These are phyloP conservation scores for Mythimna loreyi DNA, from an alignment of 2,888 invertebrate species.

Conservation along the genomic window DNA sequence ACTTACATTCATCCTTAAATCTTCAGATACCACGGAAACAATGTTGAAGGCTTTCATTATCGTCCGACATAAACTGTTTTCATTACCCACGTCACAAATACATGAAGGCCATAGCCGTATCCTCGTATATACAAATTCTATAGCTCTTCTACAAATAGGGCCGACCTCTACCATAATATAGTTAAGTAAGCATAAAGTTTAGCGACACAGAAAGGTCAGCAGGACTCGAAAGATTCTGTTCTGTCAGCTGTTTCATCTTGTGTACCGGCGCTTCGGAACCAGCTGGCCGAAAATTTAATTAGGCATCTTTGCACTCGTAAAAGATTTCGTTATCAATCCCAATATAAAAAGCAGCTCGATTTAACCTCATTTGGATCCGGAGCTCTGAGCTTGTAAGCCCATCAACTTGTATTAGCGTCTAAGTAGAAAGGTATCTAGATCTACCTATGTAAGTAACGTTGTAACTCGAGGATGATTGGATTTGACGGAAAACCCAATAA, in stretches of 20 bases:
- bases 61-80: conserved; percentile 49
- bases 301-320: conserved; percentile 62
- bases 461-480: conserved; percentile 55
- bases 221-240: conserved; percentile 51
- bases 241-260: conserved; percentile 66
- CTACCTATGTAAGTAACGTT: conserved; percentile 34
- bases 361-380: conserved; percentile 50
- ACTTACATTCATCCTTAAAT: conserved; percentile 34
- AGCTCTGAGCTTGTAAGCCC: conserved; percentile 39
- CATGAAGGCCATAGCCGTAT: conserved; percentile 52
- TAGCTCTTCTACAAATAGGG: conserved; percentile 52
- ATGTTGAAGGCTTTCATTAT: conserved; percentile 38
- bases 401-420: conserved; percentile 48
- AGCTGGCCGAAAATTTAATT: conserved; percentile 71
- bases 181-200: conserved; percentile 53
- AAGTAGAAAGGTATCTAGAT: conserved; percentile 40
- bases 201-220: conserved; percentile 58
- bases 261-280: conserved; percentile 66
- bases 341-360: conserved; percentile 61
- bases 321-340: conserved; percentile 66
- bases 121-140: conserved; percentile 47
- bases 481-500: conserved; percentile 55
- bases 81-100: conserved; percentile 54
- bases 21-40: conserved; percentile 33
- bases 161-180: conserved; percentile 44